Percentiles rank a stretch among this genome's conserved stretches.
These are phyloP conservation scores for Anguilla japonica DNA, from an alignment of 2,113 vertebrate species.

Conservation along the genomic window DNA sequence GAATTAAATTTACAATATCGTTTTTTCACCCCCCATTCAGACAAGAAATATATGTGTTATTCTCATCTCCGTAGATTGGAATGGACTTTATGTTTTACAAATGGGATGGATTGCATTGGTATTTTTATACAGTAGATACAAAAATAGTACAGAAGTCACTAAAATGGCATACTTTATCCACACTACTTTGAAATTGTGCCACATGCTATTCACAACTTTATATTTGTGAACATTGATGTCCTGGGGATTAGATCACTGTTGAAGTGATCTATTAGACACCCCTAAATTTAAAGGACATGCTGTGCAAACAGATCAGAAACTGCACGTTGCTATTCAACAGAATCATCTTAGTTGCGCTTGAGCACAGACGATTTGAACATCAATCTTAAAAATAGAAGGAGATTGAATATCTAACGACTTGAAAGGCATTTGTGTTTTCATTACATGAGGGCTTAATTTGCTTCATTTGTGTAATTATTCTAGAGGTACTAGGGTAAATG, in stretches of 20 bases:
- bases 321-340: not conserved
- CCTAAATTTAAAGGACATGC: not conserved
- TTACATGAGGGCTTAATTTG: not conserved
- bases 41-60: not conserved
- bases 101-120: not conserved
- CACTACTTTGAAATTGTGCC: not conserved
- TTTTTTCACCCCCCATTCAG: not conserved
- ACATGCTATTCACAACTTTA: not conserved
- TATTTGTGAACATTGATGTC: not conserved
- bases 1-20: constrained; percentile 23
- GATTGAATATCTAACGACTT: not conserved
- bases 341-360: not conserved
- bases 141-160: not conserved
- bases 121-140: not conserved
- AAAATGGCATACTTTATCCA: not conserved
- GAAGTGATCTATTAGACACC: not conserved
- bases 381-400: not conserved
- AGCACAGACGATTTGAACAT: not conserved
- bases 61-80: not conserved
- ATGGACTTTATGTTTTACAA: not conserved
- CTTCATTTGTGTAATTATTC: not conserved
- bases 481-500: constrained; percentile 3
- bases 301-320: not conserved
- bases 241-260: not conserved
- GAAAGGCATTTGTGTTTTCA: not conserved